phyloP scores from a whole-genome alignment of 2,113 vertebrate genomes.

The Chroicocephalus ridibundus region DNA sequence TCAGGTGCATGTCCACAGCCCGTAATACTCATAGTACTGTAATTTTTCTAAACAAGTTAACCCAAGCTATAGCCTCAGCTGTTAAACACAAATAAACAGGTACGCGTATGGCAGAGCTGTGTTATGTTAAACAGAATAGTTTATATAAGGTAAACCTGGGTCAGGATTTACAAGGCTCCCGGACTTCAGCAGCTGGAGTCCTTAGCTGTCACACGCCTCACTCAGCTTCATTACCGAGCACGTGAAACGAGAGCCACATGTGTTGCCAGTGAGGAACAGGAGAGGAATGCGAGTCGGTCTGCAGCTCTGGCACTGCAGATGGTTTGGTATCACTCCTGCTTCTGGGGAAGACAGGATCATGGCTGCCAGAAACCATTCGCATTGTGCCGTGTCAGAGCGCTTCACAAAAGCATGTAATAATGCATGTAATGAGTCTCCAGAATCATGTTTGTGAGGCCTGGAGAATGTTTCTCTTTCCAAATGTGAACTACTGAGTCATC shows the following conservation, averaged over 20 bases:
- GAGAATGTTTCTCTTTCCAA: constrained; percentile 25
- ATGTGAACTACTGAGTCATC: constrained; percentile 52
- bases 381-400: background rate
- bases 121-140: background rate
- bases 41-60: background rate
- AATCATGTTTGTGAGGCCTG: constrained; percentile 29
- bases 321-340: background rate
- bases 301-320: background rate
- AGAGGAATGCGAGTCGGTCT: background rate
- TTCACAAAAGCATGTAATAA: background rate
- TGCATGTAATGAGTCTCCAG: constrained; percentile 6
- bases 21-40: background rate
- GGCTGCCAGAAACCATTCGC: background rate
- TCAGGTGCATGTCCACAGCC: background rate
- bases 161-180: background rate
- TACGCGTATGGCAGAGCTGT: background rate
- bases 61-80: background rate
- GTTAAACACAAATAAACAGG: background rate
- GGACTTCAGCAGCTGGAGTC: background rate
- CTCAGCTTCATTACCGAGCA: background rate
- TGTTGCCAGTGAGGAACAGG: background rate
- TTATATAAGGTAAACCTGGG: background rate
- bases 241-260: background rate
- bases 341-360: background rate
- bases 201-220: background rate